Conservation (phyloP, 2,888 invertebrate genomes). For the Hedya salicella region DNA sequence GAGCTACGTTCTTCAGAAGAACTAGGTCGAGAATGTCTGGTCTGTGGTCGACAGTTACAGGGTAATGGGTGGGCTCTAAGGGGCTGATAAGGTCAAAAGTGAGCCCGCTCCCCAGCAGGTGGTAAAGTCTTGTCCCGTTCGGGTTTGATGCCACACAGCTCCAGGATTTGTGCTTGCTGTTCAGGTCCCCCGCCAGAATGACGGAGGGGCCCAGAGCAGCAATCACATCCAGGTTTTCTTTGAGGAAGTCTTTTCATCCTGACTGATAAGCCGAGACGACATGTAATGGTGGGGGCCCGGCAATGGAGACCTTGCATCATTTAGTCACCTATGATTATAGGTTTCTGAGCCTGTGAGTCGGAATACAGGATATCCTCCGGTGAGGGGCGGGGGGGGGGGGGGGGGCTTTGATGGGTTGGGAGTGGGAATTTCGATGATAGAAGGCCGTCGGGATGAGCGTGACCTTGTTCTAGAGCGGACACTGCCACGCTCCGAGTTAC, state of each 20-base stretch:
- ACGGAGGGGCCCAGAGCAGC: neutral
- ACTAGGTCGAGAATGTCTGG: neutral
- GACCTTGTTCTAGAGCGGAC: too few species aligned
- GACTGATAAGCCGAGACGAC: neutral
- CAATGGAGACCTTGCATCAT: too few species aligned
- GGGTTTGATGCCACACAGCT: neutral
- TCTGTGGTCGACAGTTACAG: neutral
- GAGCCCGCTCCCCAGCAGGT: neutral
- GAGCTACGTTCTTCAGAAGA: slow-evolving; percentile 8
- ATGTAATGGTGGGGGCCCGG: too few species aligned
- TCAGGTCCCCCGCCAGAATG: slow-evolving; percentile 7
- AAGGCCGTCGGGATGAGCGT: too few species aligned
- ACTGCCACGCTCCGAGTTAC: too few species aligned
- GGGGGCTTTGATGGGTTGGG: too few species aligned
- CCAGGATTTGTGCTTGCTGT: neutral
- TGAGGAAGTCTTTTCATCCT: neutral
- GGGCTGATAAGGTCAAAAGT: neutral
- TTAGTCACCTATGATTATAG: too few species aligned
- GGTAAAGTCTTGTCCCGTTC: neutral
- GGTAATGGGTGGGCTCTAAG: neutral
- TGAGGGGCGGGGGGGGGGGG: too few species aligned
- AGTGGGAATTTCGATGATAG: too few species aligned
- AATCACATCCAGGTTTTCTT: neutral
- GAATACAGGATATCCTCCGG: too few species aligned
- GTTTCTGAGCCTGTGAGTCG: too few species aligned